These are phyloP conservation scores for Manacus vitellinus DNA, from an alignment of 2,113 vertebrate genomes.

Conservation along the genomic window DNA sequence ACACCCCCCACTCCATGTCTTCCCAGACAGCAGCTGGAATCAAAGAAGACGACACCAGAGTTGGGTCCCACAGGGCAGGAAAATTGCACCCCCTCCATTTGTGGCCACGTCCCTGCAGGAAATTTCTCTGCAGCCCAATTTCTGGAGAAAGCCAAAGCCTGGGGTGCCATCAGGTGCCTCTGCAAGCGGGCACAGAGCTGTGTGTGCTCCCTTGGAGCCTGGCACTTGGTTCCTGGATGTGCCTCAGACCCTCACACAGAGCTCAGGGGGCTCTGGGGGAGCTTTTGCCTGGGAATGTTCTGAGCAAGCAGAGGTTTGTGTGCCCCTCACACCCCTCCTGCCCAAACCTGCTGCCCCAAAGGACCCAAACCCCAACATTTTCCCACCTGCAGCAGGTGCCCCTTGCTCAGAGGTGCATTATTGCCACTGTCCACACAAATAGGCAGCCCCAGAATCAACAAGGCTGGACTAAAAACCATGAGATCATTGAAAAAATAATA, in stretches of 20 bases:
- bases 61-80: background rate
- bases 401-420: background rate
- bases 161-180: background rate
- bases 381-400: background rate
- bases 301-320: background rate
- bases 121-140: background rate
- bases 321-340: background rate
- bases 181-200: rapidly evolving
- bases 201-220: background rate
- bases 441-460: background rate
- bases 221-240: too few species aligned
- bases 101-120: background rate
- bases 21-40: background rate
- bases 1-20: background rate
- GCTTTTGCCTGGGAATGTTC: background rate
- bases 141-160: background rate
- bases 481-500: background rate
- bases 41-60: rapidly evolving
- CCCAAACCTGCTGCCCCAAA: background rate
- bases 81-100: too few species aligned
- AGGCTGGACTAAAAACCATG: background rate
- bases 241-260: background rate
- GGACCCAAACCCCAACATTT: background rate
- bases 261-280: background rate
- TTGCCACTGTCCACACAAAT: background rate